A percentile compares a stretch with the other conserved stretches of the same genome.
Evolutionary conservation across 2,113 vertebrate species (phyloP).

Genomic region (Crotalus horridus): DNA sequence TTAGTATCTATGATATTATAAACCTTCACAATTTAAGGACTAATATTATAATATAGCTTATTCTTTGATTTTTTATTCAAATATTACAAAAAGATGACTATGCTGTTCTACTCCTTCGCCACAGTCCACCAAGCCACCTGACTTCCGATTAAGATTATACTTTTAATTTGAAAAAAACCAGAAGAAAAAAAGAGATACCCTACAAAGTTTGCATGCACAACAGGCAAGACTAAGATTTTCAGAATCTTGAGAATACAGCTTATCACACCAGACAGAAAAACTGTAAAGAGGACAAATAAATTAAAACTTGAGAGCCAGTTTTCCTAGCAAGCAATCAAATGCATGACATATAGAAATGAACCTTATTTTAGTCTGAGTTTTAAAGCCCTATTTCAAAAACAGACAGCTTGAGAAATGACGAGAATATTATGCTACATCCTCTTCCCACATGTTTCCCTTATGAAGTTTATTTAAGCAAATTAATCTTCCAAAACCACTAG

Average conservation of each 20-base stretch:
- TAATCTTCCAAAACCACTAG: not conserved
- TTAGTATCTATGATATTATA: not conserved
- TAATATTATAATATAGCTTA: not conserved
- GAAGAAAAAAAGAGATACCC: not conserved
- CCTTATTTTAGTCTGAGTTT: conserved; percentile 4
- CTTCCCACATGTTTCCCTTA: not conserved
- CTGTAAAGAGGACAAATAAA: not conserved
- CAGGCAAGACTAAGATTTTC: not conserved
- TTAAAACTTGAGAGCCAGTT: not conserved
- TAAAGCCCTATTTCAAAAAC: not conserved
- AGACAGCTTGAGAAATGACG: not conserved
- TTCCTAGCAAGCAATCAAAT: not conserved
- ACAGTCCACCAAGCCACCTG: not conserved
- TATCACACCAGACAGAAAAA: not conserved
- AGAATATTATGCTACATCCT: conserved; percentile 3
- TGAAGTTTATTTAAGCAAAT: not conserved
- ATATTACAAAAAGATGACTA: not conserved
- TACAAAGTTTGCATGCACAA: not conserved
- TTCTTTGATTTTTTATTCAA: not conserved
- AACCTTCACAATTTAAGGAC: not conserved
- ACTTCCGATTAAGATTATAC: not conserved
- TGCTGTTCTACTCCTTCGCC: not conserved
- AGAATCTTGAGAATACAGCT: not conserved
- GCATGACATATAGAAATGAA: not conserved
- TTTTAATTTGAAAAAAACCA: not conserved